Percentiles rank a stretch among this genome's conserved stretches.
phyloP scores from a whole-genome alignment of 2,797 vertebrate species.

The Etheostoma perlongum region DNA sequence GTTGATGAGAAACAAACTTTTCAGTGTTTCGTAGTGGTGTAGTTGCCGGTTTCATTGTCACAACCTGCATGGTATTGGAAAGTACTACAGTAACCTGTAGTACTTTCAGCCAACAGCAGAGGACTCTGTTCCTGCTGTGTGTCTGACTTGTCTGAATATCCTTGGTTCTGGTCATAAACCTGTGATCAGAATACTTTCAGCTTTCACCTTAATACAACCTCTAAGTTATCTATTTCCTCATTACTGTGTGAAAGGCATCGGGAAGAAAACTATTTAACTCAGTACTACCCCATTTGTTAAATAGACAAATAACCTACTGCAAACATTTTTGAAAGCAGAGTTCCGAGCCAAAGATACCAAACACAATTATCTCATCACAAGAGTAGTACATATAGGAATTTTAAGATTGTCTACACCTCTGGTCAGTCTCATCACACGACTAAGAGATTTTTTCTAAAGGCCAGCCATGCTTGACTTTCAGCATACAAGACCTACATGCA shows the following conservation, averaged over 20 bases:
- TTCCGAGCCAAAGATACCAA: constrained; percentile 2
- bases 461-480: constrained; percentile 40
- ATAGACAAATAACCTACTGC: constrained; percentile 9
- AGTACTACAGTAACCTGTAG: constrained; percentile 38
- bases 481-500: constrained; percentile 20
- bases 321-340: constrained; percentile 8
- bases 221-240: not conserved
- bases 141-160: constrained; percentile 1
- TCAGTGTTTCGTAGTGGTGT: not conserved
- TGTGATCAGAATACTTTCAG: not conserved
- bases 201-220: constrained; percentile 9
- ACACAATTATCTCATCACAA: constrained; percentile 2
- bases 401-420: constrained; percentile 35
- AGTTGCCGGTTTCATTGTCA: constrained; percentile 28
- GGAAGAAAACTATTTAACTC: not conserved
- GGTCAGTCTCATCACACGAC: constrained; percentile 28
- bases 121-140: constrained; percentile 64
- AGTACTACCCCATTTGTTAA: not conserved
- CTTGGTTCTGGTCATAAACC: not conserved
- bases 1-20: not conserved
- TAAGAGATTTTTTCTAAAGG: constrained; percentile 30
- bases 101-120: constrained; percentile 69
- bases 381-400: constrained; percentile 16
- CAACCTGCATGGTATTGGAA: not conserved
- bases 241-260: not conserved